A percentile compares a stretch with the other conserved stretches of the same genome.
These are phyloP conservation scores for Salminus brasiliensis DNA, from an alignment of 2,113 vertebrate species.

Conservation along the genomic window DNA sequence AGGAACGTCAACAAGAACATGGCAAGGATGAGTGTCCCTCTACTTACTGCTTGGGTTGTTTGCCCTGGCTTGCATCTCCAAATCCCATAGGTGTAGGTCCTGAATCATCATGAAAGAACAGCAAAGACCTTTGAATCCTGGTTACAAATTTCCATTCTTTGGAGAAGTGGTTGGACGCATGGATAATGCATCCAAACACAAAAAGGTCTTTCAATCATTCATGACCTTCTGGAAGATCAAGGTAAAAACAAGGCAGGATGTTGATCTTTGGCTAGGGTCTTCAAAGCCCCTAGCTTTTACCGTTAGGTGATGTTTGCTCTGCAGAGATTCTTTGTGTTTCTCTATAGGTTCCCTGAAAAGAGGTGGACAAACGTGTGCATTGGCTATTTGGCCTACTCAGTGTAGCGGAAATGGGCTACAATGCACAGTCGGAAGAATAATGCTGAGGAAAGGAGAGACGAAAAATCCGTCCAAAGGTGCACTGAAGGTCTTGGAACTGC, in stretches of 20 bases:
- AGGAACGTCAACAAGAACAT: background rate
- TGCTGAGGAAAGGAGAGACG: background rate
- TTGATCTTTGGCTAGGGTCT: conserved; percentile 14
- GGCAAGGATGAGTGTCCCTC: background rate
- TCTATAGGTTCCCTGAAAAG: conserved; percentile 32
- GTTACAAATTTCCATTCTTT: conserved; percentile 3
- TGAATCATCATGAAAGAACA: conserved; percentile 10
- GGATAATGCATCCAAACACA: conserved; percentile 15
- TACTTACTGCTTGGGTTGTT: background rate
- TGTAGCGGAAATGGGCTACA: background rate
- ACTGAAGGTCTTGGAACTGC: background rate
- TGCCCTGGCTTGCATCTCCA: background rate
- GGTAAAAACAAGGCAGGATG: conserved; percentile 15
- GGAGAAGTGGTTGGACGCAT: background rate
- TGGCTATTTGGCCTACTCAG: conserved; percentile 50
- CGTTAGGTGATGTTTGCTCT: background rate
- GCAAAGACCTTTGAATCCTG: background rate
- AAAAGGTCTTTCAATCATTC: conserved; percentile 21
- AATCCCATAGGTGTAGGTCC: background rate
- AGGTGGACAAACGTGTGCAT: background rate
- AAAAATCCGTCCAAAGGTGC: background rate
- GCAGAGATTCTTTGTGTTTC: conserved; percentile 1
- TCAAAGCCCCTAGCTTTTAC: background rate
- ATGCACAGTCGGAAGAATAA: conserved; percentile 17
- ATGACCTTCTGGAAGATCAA: background rate